These are phyloP conservation scores for Neocrepidodera transversa DNA, from an alignment of 2,888 invertebrate species.

Conservation along the genomic window DNA sequence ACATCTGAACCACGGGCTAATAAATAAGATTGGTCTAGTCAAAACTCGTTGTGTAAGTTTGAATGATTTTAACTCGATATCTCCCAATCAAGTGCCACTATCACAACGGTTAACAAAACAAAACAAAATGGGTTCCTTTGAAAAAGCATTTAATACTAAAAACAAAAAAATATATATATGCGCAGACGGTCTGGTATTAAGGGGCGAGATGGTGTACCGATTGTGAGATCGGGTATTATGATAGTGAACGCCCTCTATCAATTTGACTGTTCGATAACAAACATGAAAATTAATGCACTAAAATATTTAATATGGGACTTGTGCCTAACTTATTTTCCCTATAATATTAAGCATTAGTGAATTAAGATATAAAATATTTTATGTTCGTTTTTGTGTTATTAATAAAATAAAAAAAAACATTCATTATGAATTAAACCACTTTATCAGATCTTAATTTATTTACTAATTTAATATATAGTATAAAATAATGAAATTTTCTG, in stretches of 20 bases:
- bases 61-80: constrained; percentile 57
- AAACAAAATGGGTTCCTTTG: constrained; percentile 60
- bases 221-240: constrained; percentile 57
- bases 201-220: constrained; percentile 58
- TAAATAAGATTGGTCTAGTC: constrained; percentile 56
- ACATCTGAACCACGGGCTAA: constrained; percentile 54
- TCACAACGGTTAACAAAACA: constrained; percentile 25
- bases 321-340: no score
- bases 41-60: constrained; percentile 48
- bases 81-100: constrained; percentile 61
- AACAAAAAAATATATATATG: constrained; percentile 45
- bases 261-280: constrained; percentile 12
- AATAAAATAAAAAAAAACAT: no score
- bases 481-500: no score
- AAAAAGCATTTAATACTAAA: constrained; percentile 60
- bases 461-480: no score
- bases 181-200: constrained; percentile 58
- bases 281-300: constrained; percentile 10
- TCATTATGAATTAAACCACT: no score
- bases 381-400: no score
- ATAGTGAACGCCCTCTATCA: constrained; percentile 27
- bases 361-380: no score
- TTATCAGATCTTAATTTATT: no score
- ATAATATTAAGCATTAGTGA: no score
- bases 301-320: no score